These are phyloP conservation scores for Atherinomorus stipes DNA, from an alignment of 2,113 vertebrate genomes.

Conservation along the genomic window DNA sequence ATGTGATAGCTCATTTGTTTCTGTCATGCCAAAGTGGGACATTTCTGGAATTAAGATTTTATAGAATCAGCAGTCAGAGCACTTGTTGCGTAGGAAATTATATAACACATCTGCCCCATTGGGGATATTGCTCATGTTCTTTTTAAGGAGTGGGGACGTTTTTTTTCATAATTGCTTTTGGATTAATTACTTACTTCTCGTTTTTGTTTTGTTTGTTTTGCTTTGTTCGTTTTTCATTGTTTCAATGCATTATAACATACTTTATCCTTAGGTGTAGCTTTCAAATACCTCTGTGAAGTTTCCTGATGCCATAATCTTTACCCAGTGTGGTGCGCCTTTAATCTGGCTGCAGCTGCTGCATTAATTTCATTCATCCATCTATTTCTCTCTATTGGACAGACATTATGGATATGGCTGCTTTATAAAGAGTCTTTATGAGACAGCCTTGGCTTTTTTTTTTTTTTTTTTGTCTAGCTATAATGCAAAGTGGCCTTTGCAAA, in stretches of 20 bases:
- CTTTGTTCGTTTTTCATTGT: background rate
- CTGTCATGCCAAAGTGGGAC: constrained; percentile 46
- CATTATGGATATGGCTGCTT: constrained; percentile 58
- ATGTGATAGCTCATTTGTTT: constrained; percentile 66
- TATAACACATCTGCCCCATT: constrained; percentile 13
- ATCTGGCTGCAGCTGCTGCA: constrained; percentile 62
- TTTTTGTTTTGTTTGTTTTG: background rate
- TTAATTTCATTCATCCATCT: constrained; percentile 50
- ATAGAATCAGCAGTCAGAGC: constrained; percentile 31
- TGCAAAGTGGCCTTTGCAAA: constrained; percentile 55
- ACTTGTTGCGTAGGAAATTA: constrained; percentile 43
- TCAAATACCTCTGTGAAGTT: constrained; percentile 20
- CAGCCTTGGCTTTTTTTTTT: constrained; percentile 45
- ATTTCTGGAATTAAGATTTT: constrained; percentile 51
- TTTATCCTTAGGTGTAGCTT: background rate
- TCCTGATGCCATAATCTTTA: constrained; percentile 16
- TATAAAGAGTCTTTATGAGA: constrained; percentile 64
- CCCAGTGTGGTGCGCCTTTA: constrained; percentile 40
- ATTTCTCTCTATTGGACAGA: constrained; percentile 54
- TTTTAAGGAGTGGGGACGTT: constrained; percentile 6
- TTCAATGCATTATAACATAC: background rate
- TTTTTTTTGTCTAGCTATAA: constrained; percentile 39
- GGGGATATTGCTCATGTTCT: constrained; percentile 14
- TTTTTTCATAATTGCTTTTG: constrained; percentile 8
- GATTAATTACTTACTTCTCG: background rate